Evolutionary conservation across 2,888 invertebrate species (phyloP), one percentile per base, ranked within the genome.

Genomic region (Pterostichus niger): DNA sequence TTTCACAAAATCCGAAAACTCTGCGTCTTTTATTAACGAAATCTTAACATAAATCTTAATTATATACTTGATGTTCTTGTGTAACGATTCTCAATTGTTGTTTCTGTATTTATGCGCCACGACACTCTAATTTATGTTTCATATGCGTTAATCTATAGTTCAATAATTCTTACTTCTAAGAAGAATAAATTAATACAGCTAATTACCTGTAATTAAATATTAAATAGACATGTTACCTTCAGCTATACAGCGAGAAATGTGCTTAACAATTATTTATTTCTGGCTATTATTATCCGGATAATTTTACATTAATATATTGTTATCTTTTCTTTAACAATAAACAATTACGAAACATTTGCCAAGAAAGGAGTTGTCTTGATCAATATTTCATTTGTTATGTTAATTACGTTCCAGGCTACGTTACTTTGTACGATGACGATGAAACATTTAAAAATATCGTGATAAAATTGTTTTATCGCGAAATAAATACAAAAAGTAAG

Each of bases 1-100:
- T 81, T 81, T 81, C 73, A 81, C 78, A 71, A 81, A 81, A 81
- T 44, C 81, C 13, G 49, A 17, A 75, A 75, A 75, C 33, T 31
- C 31, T n/a, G 24, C 0, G 77, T n/a, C 33, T 64, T 64, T 64
- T 33, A 56, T 24, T 17, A 35, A 64, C 17, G 24, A 77, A 40
- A 40, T 77, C 77, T 40, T 76, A 6, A 24, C 49, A 76, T 52
- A 77, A 77, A 77, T 77, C 77, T 77, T 77, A 77, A 77, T 77
- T 77, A 77, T 77, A 77, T 77, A 77, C 77, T 77, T 77, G 33
- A 77, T 77, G 56, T 56, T 24, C 24, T 24, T 24, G 24, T 68
- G 68, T 68, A 40, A 6, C 44, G n/a, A 44, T n/a, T 49, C 3
- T 13, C 52, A 49, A 52, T 59, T 59, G 52, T 75, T 75, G 24